A percentile compares a stretch with the other conserved stretches of the same genome.
Evolutionary conservation across 2,113 vertebrate genomes (phyloP).

Genomic region (Brienomyrus brachyistius): DNA sequence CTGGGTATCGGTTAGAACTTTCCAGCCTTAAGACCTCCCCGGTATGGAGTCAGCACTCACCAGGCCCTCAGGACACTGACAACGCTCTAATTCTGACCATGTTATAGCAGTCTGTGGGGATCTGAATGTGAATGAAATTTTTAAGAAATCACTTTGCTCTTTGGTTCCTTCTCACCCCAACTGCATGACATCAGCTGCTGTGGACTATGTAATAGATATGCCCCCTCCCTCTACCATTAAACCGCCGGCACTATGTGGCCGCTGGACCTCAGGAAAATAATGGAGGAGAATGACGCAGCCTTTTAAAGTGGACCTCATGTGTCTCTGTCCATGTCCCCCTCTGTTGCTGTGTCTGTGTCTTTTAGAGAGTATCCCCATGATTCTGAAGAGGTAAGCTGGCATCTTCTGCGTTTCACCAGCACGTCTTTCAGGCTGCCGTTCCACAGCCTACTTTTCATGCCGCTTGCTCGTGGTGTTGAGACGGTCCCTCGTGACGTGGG

Average conservation of each 20-base stretch:
- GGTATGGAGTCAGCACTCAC: neutral
- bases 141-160: neutral
- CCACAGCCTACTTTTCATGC: neutral
- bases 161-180: neutral
- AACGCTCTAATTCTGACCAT: neutral
- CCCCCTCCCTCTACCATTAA: neutral
- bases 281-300: neutral
- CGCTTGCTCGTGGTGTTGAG: neutral
- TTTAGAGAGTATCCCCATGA: neutral
- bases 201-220: neutral
- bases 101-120: neutral
- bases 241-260: neutral
- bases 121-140: neutral
- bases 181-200: neutral
- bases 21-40: neutral
- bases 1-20: neutral
- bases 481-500: neutral
- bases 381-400: neutral
- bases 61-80: neutral
- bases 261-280: neutral
- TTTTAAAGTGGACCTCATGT: neutral
- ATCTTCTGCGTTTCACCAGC: neutral
- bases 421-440: neutral
- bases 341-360: neutral
- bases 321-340: neutral